Evolutionary conservation across 2,113 vertebrate species (phyloP), one percentile per base, ranked within the genome.

Genomic region (Cynoglossus semilaevis): DNA sequence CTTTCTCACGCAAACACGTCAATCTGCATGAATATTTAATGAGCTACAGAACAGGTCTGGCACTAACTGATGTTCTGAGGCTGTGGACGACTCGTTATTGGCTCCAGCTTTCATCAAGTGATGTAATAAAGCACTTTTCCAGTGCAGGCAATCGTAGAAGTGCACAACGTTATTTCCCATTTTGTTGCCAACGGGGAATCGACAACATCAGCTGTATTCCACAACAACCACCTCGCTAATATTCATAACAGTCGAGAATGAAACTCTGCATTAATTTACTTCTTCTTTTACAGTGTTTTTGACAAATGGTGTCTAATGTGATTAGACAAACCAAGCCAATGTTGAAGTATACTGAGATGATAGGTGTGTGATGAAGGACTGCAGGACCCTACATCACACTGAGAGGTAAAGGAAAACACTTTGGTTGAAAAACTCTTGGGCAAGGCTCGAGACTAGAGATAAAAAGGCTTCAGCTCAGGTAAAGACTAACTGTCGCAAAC

Each of bases 21-120:
- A 67, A 45, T 62, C 19, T 57, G 57, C 51, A 68, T 77, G 50
- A 69, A 72, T 74, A 73, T 49, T 65, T 70, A 68, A 75, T 67
- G 55, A 67, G 2, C 22, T 34, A 7, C 15, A 61, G 60, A 74
- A 47, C 7, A 63, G 46, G 42, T 19, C 50, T 70, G 36, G 44
- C 15, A 12, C n/a, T 55, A 51, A 11, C 37, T 38, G 10, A 41
- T 12, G 13, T 9, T 12, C 18, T 56, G 54, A 63, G 15, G 51
- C 52, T 19, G 14, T 17, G 63, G 65, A 61, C 44, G 14, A 51
- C 45, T 59, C 68, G 60, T 76, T 80, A 72, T 40, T 55, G 45
- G 12, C 35, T 17, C 37, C 38, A 51, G 53, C 50, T 14, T 29
- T 17, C 50, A 64, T 34, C 40, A 57, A 57, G 44, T 44, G 48